phyloP scores from a whole-genome alignment of 1,140 invertebrate species.

The Dendroctonus ponderosae region DNA sequence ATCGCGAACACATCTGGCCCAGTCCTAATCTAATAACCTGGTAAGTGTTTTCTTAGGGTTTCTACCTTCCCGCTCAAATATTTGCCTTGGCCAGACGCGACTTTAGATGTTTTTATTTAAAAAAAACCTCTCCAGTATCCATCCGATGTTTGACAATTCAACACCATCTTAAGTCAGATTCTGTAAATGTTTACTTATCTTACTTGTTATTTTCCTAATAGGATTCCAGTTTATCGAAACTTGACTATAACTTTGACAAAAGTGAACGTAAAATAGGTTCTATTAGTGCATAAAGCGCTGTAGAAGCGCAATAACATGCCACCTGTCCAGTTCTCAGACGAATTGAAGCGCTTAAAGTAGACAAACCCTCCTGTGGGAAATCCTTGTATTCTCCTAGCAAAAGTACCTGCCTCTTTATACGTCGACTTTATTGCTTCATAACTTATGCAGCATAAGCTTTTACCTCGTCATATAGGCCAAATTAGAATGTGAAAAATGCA shows the following conservation, averaged over 20 bases:
- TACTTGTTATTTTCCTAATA: no score
- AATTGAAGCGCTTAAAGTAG: no score
- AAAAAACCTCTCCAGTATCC: not conserved
- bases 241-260: no score
- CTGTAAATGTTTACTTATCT: no score
- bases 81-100: conserved; percentile 1
- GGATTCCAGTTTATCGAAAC: no score
- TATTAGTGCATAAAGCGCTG: no score
- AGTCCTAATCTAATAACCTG: conserved; percentile 10
- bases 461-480: conserved; percentile 10
- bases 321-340: no score
- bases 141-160: not conserved
- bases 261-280: no score
- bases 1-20: conserved; percentile 8
- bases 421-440: conserved; percentile 4
- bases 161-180: no score
- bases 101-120: conserved; percentile 3
- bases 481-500: conserved; percentile 12
- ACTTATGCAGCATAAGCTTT: conserved; percentile 10
- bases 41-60: conserved; percentile 14
- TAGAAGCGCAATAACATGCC: no score
- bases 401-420: not conserved
- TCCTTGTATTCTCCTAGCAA: not conserved
- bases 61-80: conserved; percentile 13
- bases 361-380: no score